Evolutionary conservation across 53 echinoderm and acorn worm species (phyloP), one percentile per base, ranked within the genome.

Genomic region (Actinopyga echinites): DNA sequence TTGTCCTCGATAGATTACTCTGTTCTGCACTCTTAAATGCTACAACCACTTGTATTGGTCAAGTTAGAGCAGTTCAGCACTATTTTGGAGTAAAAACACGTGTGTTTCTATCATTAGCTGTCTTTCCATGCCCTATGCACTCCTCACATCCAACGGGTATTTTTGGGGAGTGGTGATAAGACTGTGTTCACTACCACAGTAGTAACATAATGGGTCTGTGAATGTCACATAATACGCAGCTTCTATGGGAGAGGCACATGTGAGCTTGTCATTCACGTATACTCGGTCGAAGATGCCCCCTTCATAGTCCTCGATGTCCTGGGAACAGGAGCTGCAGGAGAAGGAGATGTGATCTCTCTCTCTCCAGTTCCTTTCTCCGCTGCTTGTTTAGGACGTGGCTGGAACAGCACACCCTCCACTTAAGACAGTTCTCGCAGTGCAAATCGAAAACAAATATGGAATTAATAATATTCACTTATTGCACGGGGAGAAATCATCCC

Each of bases 201-300:
- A 85, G 30, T 63, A 85, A 29, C 89, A 85, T 30, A 85, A 44
- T n/a, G 85, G 89, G 35, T 89, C 89, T 25, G 43, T 85, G 40
- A 89, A 89, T 49, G 67, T 78, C 15, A 79, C 43, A 66, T 33
- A 84, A 69, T 89, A 85, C 6, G 87, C 10, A 24, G 74, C 82
- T 29, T 82, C 82, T 53, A 74, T 88, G n/a, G 83, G 75, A 10
- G 30, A 59, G 28, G 69, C 52, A 64, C 88, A 83, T 6, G 83
- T 88, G 17, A 88, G 75, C 30, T 88, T 88, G 65, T 88, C 83
- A 30, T 88, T 88, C n/a, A 88, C 88, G 44, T 17, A 88, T n/a
- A 88, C 75, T n/a, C 17, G 7, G 15, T 64, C 73, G 75, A 88
- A 83, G 69, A 88, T 69, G 19, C 64, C 73, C 57, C 55, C 73